Conservation (phyloP, 2,888 invertebrate genomes). For the Lycophotia porphyrea region DNA sequence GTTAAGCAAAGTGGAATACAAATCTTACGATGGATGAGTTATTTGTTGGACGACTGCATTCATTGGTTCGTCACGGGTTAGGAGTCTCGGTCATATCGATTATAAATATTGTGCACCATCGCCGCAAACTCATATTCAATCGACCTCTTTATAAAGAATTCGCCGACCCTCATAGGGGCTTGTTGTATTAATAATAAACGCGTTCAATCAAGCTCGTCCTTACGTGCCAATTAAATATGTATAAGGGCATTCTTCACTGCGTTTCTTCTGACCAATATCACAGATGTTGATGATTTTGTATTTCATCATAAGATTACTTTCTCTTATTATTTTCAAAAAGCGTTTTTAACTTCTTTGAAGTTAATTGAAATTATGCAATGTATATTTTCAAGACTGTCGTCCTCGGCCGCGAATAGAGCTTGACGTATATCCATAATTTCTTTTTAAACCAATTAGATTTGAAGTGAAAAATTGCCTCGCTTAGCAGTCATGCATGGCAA, state of each 20-base stretch:
- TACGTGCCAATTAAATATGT: constrained; percentile 83
- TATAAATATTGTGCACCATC: constrained; percentile 77
- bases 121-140: constrained; percentile 79
- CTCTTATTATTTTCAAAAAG: constrained; percentile 22
- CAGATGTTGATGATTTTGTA: constrained; percentile 58
- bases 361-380: constrained; percentile 1
- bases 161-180: constrained; percentile 81
- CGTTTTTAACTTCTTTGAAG: constrained; percentile 9
- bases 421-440: background rate
- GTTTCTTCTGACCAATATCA: constrained; percentile 51
- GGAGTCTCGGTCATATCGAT: constrained; percentile 75
- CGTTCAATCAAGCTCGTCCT: constrained; percentile 81
- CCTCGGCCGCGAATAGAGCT: background rate
- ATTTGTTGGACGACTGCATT: constrained; percentile 10
- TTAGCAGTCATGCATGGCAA: background rate
- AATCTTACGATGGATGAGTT: constrained; percentile 16
- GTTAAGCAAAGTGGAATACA: constrained; percentile 14
- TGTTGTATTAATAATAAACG: constrained; percentile 83
- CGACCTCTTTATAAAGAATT: constrained; percentile 82
- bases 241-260: constrained; percentile 61
- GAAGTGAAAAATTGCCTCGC: background rate
- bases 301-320: constrained; percentile 45
- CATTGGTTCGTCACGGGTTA: constrained; percentile 32
- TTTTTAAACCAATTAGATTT: background rate
- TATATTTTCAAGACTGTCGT: background rate